Evolutionary conservation across 2,113 vertebrate genomes (phyloP).

Genomic region (Myrmecophaga tridactyla): DNA sequence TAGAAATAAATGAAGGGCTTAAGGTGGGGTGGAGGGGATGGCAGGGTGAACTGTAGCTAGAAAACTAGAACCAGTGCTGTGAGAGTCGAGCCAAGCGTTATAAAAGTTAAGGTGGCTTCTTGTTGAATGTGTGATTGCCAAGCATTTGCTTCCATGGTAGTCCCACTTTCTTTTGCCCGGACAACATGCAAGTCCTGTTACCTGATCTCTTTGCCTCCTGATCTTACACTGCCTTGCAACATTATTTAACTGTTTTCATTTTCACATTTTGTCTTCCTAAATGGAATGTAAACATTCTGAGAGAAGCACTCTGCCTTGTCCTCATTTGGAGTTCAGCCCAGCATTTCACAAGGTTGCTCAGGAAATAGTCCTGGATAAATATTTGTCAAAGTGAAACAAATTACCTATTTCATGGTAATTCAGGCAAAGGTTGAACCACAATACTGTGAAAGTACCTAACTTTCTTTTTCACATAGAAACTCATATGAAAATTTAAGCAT

Average conservation of each 20-base stretch:
- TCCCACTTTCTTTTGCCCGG: neutral
- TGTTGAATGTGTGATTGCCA: neutral
- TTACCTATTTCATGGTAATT: neutral
- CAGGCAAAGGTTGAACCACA: neutral
- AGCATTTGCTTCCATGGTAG: fast-evolving
- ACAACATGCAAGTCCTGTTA: neutral
- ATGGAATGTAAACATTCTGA: neutral
- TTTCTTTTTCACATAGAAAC: constrained; percentile 13
- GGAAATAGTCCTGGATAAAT: neutral
- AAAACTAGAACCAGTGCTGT: neutral
- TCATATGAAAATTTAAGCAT: constrained; percentile 51
- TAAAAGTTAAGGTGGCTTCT: neutral
- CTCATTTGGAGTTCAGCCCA: neutral
- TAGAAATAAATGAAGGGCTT: neutral
- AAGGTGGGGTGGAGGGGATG: too few species aligned
- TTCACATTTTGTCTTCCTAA: neutral
- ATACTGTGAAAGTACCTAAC: constrained; percentile 25
- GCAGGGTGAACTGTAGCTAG: neutral
- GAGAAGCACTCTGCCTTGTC: neutral
- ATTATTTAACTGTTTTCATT: neutral
- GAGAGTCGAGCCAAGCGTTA: neutral
- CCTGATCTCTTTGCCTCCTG: neutral
- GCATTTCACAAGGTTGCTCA: neutral
- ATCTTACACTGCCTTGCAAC: neutral
- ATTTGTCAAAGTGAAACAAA: neutral